Evolutionary conservation across 2,113 vertebrate species (phyloP), one percentile per base, ranked within the genome.

Genomic region (Poeciliopsis prolifica): DNA sequence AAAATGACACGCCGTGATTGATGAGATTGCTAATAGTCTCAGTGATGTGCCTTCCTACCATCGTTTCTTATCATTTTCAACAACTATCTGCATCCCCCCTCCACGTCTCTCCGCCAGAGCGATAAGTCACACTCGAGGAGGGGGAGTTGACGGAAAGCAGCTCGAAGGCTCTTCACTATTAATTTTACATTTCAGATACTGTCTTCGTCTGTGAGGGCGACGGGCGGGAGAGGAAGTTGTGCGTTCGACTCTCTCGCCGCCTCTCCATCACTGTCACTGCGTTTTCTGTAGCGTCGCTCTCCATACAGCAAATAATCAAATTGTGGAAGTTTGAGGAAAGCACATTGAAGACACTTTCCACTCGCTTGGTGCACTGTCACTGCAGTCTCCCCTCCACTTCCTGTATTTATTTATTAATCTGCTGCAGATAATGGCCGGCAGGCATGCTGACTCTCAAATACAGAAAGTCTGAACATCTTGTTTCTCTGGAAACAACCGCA

Each of bases 151-250:
- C 85, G 80, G 83, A 72, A 81, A 83, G 83, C 61, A 31, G 68
- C 83, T 86, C 77, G 37, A 60, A 67, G 77, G 70, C 81, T 75
- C 86, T 80, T 78, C 80, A 82, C 84, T 76, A 68, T 85, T 87
- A 85, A 84, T 81, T 88, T 84, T 83, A 88, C 86, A 90, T 87
- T 91, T 87, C 83, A 83, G 77, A 79, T 75, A 60, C 75, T 74
- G 79, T 77, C 79, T 84, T 48, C 79, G 69, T 76, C 8, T 22
- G 35, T 37, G 26, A 77, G 60, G 81, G 71, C 3, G 69, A 82
- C 29, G 30, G 72, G 31, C 67, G 61, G 70, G 75, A 10, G 51
- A 37, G 51, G 44, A 31, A 33, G 54, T 63, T 15, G 0, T 65
- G 51, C 15, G 4, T 22, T 11, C 22, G 60, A 42, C 75, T 81